Percentiles rank a stretch among this genome's conserved stretches.
These are phyloP conservation scores for Ridgeia piscesae DNA, from an alignment of 1,140 invertebrate species.

Conservation along the genomic window DNA sequence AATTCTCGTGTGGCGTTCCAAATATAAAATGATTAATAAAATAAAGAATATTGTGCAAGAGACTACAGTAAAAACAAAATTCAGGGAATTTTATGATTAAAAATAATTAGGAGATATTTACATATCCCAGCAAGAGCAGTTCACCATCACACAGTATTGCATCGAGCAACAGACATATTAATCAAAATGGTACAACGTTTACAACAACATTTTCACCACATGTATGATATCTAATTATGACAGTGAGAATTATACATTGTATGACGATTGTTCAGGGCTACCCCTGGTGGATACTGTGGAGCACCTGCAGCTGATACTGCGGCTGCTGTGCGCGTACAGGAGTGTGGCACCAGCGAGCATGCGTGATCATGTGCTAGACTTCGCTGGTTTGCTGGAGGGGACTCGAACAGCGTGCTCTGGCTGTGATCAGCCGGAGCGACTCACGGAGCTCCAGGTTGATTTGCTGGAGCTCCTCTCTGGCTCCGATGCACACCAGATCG, in stretches of 20 bases:
- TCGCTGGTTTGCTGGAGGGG: conserved; percentile 6
- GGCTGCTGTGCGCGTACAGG: background rate
- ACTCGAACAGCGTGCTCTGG: background rate
- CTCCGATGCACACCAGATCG: background rate
- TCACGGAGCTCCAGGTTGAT: background rate
- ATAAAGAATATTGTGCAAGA: too few species aligned
- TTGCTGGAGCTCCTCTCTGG: background rate
- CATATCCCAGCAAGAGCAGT: too few species aligned
- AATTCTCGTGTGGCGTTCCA: too few species aligned
- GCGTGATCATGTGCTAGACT: background rate
- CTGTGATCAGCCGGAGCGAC: background rate
- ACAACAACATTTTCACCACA: too few species aligned
- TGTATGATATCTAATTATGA: too few species aligned
- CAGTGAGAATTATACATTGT: background rate
- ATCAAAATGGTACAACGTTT: too few species aligned
- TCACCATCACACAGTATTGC: too few species aligned
- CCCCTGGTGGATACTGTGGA: background rate
- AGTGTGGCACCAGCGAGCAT: background rate
- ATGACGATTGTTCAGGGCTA: background rate
- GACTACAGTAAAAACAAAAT: too few species aligned
- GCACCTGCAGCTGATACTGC: conserved; percentile 15
- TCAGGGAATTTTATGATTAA: too few species aligned
- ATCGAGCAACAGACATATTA: too few species aligned
- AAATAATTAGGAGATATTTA: too few species aligned
- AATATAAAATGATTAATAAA: too few species aligned